Conservation (phyloP, 2,888 invertebrate species). For the Aelia acuminata region DNA sequence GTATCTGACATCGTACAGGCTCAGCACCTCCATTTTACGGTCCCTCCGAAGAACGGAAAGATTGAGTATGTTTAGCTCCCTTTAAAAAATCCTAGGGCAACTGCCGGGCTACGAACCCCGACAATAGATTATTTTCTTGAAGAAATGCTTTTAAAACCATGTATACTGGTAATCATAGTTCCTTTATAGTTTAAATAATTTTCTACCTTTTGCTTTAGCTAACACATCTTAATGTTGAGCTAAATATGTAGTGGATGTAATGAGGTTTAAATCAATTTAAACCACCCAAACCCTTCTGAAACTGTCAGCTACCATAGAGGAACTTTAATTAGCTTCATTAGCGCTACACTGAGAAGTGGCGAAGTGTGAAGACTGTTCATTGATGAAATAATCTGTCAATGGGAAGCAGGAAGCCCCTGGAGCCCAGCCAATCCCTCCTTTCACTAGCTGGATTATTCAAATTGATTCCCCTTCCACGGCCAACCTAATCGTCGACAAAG, state of each 20-base stretch:
- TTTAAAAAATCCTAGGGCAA: too few relatives aligned
- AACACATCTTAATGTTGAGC: not conserved
- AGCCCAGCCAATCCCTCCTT: not conserved
- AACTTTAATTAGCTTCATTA: not conserved
- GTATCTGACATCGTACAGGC: too few relatives aligned
- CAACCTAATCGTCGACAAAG: constrained; percentile 10
- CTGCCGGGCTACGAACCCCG: too few relatives aligned
- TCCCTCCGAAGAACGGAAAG: too few relatives aligned
- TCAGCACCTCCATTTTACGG: too few relatives aligned
- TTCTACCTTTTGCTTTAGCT: not conserved
- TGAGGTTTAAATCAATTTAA: not conserved
- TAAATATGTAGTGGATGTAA: not conserved
- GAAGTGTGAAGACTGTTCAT: not conserved
- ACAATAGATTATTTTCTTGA: too few relatives aligned
- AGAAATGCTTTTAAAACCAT: too few relatives aligned
- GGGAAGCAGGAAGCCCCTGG: not conserved
- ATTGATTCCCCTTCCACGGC: constrained; percentile 32
- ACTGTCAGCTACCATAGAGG: not conserved
- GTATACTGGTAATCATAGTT: too few relatives aligned
- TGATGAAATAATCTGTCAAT: not conserved
- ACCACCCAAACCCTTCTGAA: not conserved
- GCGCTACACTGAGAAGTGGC: not conserved
- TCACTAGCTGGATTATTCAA: constrained; percentile 18
- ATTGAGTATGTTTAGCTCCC: too few relatives aligned
- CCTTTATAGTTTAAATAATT: not conserved